A percentile compares a stretch with the other conserved stretches of the same genome.
Conservation (phyloP, 2,888 invertebrate species). For the Cantharis flavilabris region DNA sequence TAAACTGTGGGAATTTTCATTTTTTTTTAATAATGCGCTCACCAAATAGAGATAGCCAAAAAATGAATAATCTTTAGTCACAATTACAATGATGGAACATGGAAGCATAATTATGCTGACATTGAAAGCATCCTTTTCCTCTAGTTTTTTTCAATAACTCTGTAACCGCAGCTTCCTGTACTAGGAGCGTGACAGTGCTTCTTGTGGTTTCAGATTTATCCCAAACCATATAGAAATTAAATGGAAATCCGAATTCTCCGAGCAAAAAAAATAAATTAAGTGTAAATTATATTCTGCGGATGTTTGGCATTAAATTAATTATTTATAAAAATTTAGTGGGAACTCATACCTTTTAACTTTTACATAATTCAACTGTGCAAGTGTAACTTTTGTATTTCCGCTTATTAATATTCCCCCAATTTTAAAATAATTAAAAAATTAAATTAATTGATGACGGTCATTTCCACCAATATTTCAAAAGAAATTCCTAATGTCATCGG, state of each 20-base stretch:
- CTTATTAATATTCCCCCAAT: not conserved
- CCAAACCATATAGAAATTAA: conserved; percentile 4
- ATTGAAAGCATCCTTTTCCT: conserved; percentile 26
- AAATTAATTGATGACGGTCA: not conserved
- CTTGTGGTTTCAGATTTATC: conserved; percentile 22
- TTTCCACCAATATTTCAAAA: not conserved
- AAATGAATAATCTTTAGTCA: not conserved
- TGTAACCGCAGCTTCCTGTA: conserved; percentile 23
- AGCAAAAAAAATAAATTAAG: not conserved
- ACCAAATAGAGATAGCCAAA: not conserved
- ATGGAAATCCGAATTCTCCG: not conserved
- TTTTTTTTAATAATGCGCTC: not conserved
- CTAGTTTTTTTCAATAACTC: conserved; percentile 12
- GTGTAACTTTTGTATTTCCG: not conserved
- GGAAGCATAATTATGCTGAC: conserved; percentile 20
- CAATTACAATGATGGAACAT: conserved; percentile 12
- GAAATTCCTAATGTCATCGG: not conserved
- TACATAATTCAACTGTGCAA: not conserved
- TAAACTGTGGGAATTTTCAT: not conserved
- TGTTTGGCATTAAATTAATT: not conserved
- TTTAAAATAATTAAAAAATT: not conserved
- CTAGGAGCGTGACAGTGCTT: conserved; percentile 4
- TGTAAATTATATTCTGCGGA: not conserved
- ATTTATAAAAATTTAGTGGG: not conserved
- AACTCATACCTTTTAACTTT: not conserved